Conservation (phyloP, 2,797 vertebrate species). For the Platyrinchus mystaceus region DNA sequence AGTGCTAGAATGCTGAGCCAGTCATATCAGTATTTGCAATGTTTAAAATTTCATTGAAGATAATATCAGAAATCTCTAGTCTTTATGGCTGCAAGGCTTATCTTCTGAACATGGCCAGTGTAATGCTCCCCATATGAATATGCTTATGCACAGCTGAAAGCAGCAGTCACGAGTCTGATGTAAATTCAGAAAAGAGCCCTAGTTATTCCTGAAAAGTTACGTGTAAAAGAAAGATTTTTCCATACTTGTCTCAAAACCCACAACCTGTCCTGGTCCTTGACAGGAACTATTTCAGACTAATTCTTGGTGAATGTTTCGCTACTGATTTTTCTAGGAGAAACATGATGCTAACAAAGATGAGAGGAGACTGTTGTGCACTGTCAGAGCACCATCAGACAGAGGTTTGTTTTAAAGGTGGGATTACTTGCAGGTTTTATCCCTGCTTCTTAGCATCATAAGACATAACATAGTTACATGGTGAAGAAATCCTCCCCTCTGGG, state of each 20-base stretch:
- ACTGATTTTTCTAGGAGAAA: background rate
- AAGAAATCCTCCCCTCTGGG: background rate
- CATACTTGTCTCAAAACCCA: background rate
- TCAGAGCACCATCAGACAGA: background rate
- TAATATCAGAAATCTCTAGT: background rate
- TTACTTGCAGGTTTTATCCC: background rate
- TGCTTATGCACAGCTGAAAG: background rate
- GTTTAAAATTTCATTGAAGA: slow-evolving; percentile 11
- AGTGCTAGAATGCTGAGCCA: background rate
- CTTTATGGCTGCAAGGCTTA: background rate
- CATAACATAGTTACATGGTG: background rate
- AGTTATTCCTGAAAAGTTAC: background rate
- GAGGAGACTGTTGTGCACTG: background rate
- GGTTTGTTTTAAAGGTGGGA: background rate
- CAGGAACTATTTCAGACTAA: background rate
- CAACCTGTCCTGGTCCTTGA: background rate
- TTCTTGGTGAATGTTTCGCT: background rate
- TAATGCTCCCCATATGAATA: background rate
- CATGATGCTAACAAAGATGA: background rate
- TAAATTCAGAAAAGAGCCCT: background rate
- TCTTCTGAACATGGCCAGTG: background rate
- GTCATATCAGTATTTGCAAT: background rate
- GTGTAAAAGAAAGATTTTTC: background rate
- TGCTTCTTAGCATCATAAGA: background rate
- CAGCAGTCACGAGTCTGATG: background rate